Evolutionary conservation across 2,888 invertebrate species (phyloP), one percentile per base, ranked within the genome.

Genomic region (Octonoba sinensis): DNA sequence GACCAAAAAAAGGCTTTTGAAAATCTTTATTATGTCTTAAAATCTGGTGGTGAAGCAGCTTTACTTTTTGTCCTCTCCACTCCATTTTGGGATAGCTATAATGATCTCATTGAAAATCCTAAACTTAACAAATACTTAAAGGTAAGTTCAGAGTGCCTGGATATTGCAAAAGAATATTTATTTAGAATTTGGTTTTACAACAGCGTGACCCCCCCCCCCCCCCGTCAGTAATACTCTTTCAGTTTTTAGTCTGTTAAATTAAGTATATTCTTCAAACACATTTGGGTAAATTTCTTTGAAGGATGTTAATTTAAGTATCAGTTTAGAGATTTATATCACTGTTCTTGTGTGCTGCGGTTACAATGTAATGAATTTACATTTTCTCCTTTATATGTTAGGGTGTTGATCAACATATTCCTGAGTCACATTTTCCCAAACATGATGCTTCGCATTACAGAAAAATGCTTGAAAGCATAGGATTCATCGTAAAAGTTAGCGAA

Each of bases 11-110:
- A 54, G 24, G 78, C 82, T 22, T 75, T 77, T 22, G n/a, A 24
- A n/a, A 83, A 84, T 49, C 51, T 84, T 1, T 71, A 22, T 46
- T 49, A 71, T 16, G 46, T 84, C 0, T 18, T 84, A 27, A 71
- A 49, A 47, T 67, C 74, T 18, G 56, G 62, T 1, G 83, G 83
- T 1, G 60, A 67, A 36, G 79, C 73, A 6, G 60, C 69, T 0
- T 15, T 74, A 0, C 46, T 67, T 0, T 81, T 74, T 36, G 47
- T 44, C 8, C 22, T 74, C 15, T 3, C 11, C 11, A 51, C 67
- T 0, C 47, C 66, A 11, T 73, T 51, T 57, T 67, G 65, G 47
- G 36, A 47, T 6, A 44, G 44, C 12, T 62, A 67, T 13, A 8
- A 24, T n/a, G n/a, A 67, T 15, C 22, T 51, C 3, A 18, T 27